Evolutionary conservation across 1,140 invertebrate species (phyloP), one percentile per base, ranked within the genome.

Genomic region (Uloborus diversus): DNA sequence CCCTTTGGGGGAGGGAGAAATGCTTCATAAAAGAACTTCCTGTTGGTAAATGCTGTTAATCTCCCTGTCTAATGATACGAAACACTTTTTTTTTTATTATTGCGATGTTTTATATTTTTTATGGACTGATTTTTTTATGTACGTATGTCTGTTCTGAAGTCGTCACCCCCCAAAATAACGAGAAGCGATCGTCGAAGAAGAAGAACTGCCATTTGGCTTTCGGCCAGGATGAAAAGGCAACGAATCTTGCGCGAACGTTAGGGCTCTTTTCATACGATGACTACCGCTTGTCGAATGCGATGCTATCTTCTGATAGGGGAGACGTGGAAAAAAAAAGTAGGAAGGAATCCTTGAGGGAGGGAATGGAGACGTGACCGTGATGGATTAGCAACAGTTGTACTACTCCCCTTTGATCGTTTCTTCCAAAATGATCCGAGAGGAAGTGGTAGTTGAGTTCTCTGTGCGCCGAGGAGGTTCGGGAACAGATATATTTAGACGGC

Each of bases 381-480:
- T 78, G 73, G 73, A 78, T 78, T 78, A 78, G 73, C 73, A 78
- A 78, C 73, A 78, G 73, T 78, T 78, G 73, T 78, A 78, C 73
- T 78, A n/a, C 49, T 66, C 17, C 9, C 59, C 37, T 62, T 66
- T 65, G 73, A 78, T 78, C 73, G 73, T 65, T 65, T 56, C 59
- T 27, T 37, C 73, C 32, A 51, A 57, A 78, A 78, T 42, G 73
- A 78, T 78, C 73, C 66, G 42, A n/a, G 47, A 64, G 37, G 37
- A 64, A 51, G 49, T n/a, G 7, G 37, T 42, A 42, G 7, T 17
- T 17, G 20, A 57, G 51, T 57, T 64, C 42, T 11, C 11, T n/a
- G 4, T 28, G 27, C 17, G n/a, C 68, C 25, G 73, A 35, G 62
- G 61, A 78, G 47, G 71, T 59, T 73, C 27, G 51, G 20, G n/a